Conservation (phyloP, 2,113 vertebrate species). For the Phrynocephalus versicolor region DNA sequence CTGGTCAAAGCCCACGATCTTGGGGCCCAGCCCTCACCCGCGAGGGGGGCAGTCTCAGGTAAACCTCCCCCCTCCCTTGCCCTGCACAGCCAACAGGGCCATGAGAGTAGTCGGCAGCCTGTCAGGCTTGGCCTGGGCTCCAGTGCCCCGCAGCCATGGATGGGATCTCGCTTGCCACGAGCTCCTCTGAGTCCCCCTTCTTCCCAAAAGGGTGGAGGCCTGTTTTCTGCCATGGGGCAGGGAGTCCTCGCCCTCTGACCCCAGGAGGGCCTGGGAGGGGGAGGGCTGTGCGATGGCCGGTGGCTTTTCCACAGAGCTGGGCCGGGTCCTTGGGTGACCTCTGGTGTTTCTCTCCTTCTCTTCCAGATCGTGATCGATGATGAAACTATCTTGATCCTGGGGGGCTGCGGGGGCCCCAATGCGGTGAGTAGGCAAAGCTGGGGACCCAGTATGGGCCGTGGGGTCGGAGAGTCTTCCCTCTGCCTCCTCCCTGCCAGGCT, state of each 20-base stretch:
- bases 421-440: constrained; percentile 81
- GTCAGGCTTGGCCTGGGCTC: no score
- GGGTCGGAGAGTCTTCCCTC: no score
- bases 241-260: no score
- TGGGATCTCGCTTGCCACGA: no score
- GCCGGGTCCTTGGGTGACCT: accelerated
- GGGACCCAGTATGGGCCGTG: no score
- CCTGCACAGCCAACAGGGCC: no score
- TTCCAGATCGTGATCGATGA: constrained; percentile 91
- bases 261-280: background rate
- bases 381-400: constrained; percentile 91
- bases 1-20: constrained; percentile 92
- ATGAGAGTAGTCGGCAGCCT: no score
- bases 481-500: no score
- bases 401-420: constrained; percentile 97
- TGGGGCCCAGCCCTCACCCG: constrained; percentile 88
- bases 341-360: background rate
- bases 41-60: constrained; percentile 97
- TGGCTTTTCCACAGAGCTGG: no score
- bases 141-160: no score
- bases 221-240: background rate
- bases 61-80: constrained; percentile 16
- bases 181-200: background rate
- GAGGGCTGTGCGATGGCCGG: no score
- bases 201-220: background rate